Conservation (phyloP, 2,113 vertebrate species). For the Neolamprologus caudopunctatus region DNA sequence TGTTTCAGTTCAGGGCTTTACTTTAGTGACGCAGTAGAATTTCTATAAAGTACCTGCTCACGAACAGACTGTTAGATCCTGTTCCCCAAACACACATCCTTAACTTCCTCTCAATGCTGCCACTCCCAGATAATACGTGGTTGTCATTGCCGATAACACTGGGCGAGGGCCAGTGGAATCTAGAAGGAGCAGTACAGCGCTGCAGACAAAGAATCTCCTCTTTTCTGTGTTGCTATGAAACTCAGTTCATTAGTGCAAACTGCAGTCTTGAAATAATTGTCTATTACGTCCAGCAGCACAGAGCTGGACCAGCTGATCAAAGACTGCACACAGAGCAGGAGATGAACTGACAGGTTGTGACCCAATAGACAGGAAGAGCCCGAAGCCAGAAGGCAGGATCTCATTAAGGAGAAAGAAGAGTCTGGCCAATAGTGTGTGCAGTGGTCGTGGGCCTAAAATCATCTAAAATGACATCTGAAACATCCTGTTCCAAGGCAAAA, state of each 20-base stretch:
- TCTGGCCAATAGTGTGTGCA: neutral
- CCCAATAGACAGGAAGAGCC: conserved; percentile 34
- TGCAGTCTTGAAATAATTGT: conserved; percentile 12
- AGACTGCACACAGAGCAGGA: neutral
- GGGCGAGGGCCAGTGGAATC: neutral
- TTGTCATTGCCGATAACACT: neutral
- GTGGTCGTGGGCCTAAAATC: neutral
- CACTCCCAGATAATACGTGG: neutral
- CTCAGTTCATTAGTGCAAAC: neutral
- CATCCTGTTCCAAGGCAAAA: neutral
- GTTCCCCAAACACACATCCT: neutral
- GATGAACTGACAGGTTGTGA: conserved; percentile 15
- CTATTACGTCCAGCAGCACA: neutral
- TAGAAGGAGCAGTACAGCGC: neutral
- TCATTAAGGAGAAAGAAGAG: conserved; percentile 26
- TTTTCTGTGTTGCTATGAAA: neutral
- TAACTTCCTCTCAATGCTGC: neutral
- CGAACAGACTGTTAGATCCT: neutral
- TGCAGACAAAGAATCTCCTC: neutral
- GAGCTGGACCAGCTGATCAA: neutral
- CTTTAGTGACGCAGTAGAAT: neutral
- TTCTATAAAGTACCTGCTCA: conserved; percentile 20
- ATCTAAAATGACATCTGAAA: neutral
- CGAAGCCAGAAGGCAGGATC: conserved; percentile 6
- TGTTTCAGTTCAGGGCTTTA: neutral